Conservation (phyloP, 2,888 invertebrate species). For the Enchytraeus crypticus region DNA sequence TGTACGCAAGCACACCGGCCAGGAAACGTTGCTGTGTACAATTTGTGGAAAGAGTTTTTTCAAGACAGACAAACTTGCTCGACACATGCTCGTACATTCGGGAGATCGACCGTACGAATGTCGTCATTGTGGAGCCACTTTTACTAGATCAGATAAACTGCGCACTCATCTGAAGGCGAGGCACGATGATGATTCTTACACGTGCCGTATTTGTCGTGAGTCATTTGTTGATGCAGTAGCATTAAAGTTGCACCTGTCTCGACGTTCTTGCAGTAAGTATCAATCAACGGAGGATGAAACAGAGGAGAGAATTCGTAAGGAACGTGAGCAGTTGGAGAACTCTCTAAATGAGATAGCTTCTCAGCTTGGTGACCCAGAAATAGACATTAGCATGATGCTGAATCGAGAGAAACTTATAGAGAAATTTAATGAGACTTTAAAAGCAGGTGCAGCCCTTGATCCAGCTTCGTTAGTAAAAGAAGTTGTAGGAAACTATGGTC, state of each 20-base stretch:
- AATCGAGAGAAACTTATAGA: neutral
- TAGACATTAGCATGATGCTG: neutral
- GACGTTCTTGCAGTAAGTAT: neutral
- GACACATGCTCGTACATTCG: neutral
- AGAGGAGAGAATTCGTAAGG: neutral
- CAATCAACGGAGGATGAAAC: neutral
- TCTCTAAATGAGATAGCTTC: neutral
- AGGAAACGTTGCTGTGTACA: neutral
- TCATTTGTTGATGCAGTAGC: neutral
- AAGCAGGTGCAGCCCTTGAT: neutral
- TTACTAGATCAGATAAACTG: neutral
- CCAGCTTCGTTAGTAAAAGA: neutral
- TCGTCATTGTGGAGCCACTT: neutral
- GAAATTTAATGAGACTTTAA: neutral
- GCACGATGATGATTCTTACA: neutral
- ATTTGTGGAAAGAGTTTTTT: conserved; percentile 4
- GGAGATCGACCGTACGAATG: neutral
- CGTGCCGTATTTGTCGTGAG: neutral
- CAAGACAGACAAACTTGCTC: neutral
- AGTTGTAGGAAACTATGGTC: no score
- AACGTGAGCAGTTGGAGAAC: neutral
- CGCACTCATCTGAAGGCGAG: neutral
- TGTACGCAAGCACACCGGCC: conserved; percentile 6
- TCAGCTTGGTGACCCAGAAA: neutral
- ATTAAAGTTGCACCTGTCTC: neutral